Conservation (phyloP, 2,797 vertebrate species). For the Todus mexicanus region DNA sequence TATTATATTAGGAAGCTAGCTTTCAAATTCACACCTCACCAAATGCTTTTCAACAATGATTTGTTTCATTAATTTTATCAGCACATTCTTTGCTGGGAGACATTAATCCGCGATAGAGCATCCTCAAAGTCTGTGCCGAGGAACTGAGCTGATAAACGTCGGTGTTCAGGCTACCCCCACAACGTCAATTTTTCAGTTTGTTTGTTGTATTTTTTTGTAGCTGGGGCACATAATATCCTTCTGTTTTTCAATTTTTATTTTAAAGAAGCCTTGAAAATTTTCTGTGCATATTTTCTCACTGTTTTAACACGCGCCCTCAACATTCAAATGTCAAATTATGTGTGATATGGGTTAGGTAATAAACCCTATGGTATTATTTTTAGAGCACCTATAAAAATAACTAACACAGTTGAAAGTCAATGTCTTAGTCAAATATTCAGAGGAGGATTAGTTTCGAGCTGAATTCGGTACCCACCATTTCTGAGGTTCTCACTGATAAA, state of each 20-base stretch:
- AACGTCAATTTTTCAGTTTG: background rate
- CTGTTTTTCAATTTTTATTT: background rate
- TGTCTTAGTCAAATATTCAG: background rate
- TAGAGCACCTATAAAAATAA: conserved; percentile 37
- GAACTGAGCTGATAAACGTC: background rate
- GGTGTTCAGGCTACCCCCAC: background rate
- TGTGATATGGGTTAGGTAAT: conserved; percentile 4
- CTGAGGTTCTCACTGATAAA: background rate
- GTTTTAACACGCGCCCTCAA: background rate
- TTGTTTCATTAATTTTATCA: conserved; percentile 63
- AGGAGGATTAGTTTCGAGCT: background rate
- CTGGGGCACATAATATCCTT: background rate
- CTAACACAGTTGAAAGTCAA: background rate
- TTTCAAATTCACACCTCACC: conserved; percentile 62
- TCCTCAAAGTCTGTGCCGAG: background rate
- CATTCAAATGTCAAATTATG: background rate
- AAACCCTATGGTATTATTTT: conserved; percentile 24
- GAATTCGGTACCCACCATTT: background rate
- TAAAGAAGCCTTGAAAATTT: background rate
- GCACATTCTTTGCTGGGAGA: conserved; percentile 15
- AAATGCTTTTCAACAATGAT: conserved; percentile 57
- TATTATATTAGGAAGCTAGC: conserved; percentile 23
- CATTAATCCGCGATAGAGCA: background rate
- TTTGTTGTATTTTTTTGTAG: too few species aligned
- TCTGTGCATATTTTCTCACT: conserved; percentile 9